Percentiles rank a stretch among this genome's conserved stretches.
These are phyloP conservation scores for Catocala nupta DNA, from an alignment of 2,888 invertebrate genomes.

Conservation along the genomic window DNA sequence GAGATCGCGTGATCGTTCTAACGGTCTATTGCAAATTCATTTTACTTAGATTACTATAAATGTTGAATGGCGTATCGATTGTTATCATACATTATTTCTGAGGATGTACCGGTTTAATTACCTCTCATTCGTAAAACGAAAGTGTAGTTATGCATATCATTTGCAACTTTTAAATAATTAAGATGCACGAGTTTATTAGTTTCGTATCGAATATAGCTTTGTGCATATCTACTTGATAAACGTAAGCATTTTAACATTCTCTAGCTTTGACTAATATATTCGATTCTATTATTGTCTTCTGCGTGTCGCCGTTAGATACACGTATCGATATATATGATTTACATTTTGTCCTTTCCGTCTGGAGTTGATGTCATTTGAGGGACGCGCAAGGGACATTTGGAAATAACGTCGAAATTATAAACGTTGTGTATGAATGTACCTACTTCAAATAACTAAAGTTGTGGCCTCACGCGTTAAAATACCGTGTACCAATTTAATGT, in stretches of 20 bases:
- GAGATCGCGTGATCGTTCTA: constrained; percentile 66
- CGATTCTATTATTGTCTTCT: constrained; percentile 1
- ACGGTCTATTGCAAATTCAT: constrained; percentile 64
- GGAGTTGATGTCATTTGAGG: constrained; percentile 32
- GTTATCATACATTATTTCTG: constrained; percentile 29
- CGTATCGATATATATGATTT: constrained; percentile 18
- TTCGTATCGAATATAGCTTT: background rate
- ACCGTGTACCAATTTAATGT: constrained; percentile 51
- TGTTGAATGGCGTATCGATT: constrained; percentile 51
- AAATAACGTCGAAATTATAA: constrained; percentile 21
- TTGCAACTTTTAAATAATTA: background rate
- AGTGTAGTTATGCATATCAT: constrained; percentile 19
- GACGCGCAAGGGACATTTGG: constrained; percentile 29
- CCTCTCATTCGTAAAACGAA: constrained; percentile 24
- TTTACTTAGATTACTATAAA: constrained; percentile 57
- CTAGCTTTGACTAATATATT: constrained; percentile 5
- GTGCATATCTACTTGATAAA: background rate
- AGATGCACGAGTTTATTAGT: background rate
- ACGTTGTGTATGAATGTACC: constrained; percentile 5
- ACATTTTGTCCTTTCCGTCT: constrained; percentile 20
- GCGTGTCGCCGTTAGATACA: constrained; percentile 13
- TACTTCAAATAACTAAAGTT: constrained; percentile 20
- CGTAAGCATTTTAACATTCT: background rate
- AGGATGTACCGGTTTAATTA: constrained; percentile 28
- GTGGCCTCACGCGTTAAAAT: constrained; percentile 43